Base-by-base conservation (phyloP, 37 sponge, comb jelly and placozoan genomes). In the Axinella damicornis region DNA sequence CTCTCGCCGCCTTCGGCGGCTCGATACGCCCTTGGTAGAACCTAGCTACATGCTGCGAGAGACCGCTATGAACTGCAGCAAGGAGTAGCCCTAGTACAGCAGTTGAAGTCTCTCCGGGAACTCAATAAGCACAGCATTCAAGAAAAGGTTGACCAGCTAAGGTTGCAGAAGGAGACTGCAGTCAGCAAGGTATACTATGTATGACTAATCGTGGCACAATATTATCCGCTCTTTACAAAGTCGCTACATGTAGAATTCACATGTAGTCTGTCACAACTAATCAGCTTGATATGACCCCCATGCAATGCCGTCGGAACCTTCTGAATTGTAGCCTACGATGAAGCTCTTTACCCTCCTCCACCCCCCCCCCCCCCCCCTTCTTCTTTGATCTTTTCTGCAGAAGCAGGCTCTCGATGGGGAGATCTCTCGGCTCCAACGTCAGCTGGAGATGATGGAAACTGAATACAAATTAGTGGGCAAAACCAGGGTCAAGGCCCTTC, bases 391-490 rank as follows among this genome's bases (percentile, higher is more conserved):
- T 52, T 53, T 65, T 41, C 19, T 34, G 5, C 68, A 84, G 85
- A 52, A 66, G 40, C 30, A 74, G 12, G 31, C 12, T 2, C 22
- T 67, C 6, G 82, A 77, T 6, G 72, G 20, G 19, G 59, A 76
- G 22, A 22, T 88, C 1, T 30, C 57, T 46, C 34, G 71, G 56
- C 65, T 88, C 56, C 68, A 71, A 37, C 40, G 63, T 0, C 62
- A 82, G 53, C 54, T 88, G 54, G 83, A 82, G 35, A 76, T 82
- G 33, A 57, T 60, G 52, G 71, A 82, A 46, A 88, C 83, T 32
- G 89, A 88, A 37, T 83, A 77, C 38, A 88, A 77, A 72, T 77
- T 88, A 5, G 89, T 88, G 22, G 89, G 82, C 40, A 88, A 77
- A 37, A 68, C 77, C 13, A 88, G 89, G 69, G 77, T 82, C 37